phyloP scores from a whole-genome alignment of 2,797 vertebrate genomes.

The Rachycentron canadum region DNA sequence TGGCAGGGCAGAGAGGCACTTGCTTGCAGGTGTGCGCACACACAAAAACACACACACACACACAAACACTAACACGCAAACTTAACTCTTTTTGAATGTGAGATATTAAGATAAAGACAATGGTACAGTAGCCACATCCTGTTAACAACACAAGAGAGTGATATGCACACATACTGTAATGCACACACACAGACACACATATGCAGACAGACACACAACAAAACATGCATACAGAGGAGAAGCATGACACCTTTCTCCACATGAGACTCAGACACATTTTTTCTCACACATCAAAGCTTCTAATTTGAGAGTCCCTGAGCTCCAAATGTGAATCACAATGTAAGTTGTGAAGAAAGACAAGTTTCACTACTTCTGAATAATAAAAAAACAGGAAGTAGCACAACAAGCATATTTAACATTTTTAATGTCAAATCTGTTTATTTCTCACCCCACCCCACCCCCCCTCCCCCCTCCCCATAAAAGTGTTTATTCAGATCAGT shows the following conservation, averaged over 20 bases:
- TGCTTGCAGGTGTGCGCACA: conserved; percentile 35
- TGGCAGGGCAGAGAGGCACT: conserved; percentile 59
- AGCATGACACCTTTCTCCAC: conserved; percentile 75
- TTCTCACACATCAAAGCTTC: conserved; percentile 78
- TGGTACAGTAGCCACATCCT: conserved; percentile 85
- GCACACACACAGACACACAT: conserved; percentile 40
- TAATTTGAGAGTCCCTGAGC: conserved; percentile 81
- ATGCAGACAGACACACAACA: conserved; percentile 35
- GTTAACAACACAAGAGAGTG: conserved; percentile 68
- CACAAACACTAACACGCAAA: conserved; percentile 21
- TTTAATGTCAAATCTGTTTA: conserved; percentile 43
- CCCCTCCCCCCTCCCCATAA: too few relatives aligned
- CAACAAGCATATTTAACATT: conserved; percentile 42
- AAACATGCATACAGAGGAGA: conserved; percentile 64
- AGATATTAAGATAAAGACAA: conserved; percentile 83
- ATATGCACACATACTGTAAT: conserved; percentile 55
- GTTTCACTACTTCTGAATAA: conserved; percentile 53
- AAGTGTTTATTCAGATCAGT: conserved; percentile 22
- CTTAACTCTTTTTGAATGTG: conserved; percentile 49
- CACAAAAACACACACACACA: conserved; percentile 20
- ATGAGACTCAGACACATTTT: conserved; percentile 73
- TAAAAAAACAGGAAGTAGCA: conserved; percentile 62
- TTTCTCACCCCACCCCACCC: too few relatives aligned
- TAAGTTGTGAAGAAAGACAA: conserved; percentile 70
- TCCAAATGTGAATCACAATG: conserved; percentile 73